Evolutionary conservation across 92 coral and sea anemone genomes (phyloP).

Genomic region (Palythoa heliodiscus): DNA sequence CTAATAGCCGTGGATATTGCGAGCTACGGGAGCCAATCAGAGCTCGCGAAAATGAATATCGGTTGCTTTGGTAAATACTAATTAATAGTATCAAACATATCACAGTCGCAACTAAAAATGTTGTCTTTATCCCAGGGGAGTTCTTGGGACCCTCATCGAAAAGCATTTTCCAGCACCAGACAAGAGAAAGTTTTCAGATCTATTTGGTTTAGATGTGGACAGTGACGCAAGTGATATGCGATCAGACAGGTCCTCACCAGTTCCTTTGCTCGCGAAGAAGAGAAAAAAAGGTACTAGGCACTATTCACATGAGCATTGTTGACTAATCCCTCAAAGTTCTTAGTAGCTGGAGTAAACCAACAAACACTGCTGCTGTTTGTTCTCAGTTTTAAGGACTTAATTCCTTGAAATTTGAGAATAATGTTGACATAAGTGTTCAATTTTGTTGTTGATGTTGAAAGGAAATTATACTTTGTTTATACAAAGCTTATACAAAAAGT

Average conservation of each 20-base stretch:
- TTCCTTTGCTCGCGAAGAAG: conserved; percentile 55
- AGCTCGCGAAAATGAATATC: too few species aligned
- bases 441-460: too few species aligned
- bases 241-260: conserved; percentile 68
- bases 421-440: too few species aligned
- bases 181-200: conserved; percentile 68
- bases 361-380: too few species aligned
- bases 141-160: conserved; percentile 82
- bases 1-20: neutral
- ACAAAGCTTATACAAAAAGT: neutral
- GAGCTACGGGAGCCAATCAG: too few species aligned
- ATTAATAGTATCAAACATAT: neutral
- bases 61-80: too few species aligned
- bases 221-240: conserved; percentile 62
- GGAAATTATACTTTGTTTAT: too few species aligned
- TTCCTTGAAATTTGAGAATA: too few species aligned
- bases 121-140: conserved; percentile 66
- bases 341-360: too few species aligned
- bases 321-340: too few species aligned
- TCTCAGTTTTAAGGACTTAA: too few species aligned
- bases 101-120: neutral
- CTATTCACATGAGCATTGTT: neutral
- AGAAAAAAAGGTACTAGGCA: conserved; percentile 58
- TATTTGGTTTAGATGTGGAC: conserved; percentile 58
- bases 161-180: conserved; percentile 97